Conservation (phyloP, 1,140 invertebrate genomes). For the Doryteuthis pealeii region DNA sequence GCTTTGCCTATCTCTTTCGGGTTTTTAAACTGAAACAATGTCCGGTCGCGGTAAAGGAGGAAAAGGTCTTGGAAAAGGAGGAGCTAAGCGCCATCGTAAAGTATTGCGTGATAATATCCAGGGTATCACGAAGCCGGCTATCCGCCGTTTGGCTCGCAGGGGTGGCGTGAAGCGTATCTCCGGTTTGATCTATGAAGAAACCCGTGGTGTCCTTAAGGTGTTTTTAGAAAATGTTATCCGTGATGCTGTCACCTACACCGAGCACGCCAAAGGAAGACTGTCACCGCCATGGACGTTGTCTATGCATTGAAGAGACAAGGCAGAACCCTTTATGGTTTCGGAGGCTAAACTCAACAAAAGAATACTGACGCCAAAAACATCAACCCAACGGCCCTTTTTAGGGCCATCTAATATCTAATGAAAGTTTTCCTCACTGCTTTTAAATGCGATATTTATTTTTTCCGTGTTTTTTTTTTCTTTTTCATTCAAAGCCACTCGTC, state of each 20-base stretch:
- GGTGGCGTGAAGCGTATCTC: constrained; percentile 78
- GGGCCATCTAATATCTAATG: no score
- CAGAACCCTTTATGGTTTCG: not conserved
- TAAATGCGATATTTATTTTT: no score
- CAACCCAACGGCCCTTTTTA: no score
- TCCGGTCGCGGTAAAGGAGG: not conserved
- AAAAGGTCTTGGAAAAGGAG: constrained; percentile 46
- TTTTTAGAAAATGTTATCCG: constrained; percentile 82
- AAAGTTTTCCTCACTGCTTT: no score
- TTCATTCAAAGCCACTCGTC: no score
- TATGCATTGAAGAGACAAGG: constrained; percentile 44
- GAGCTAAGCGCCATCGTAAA: constrained; percentile 53
- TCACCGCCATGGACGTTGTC: constrained; percentile 85
- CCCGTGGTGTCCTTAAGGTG: constrained; percentile 66
- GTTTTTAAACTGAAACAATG: not conserved
- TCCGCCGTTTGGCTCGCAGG: constrained; percentile 70
- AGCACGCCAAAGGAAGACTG: constrained; percentile 82
- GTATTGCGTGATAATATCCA: constrained; percentile 74
- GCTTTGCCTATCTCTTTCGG: no score
- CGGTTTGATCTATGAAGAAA: constrained; percentile 70
- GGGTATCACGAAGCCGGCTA: constrained; percentile 73
- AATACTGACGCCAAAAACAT: no score
- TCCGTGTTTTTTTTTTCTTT: no score
- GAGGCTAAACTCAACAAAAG: not conserved
- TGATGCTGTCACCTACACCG: constrained; percentile 81